Evolutionary conservation across 64 coral and sea anemone genomes (phyloP).

Genomic region (Anthopleura sola): DNA sequence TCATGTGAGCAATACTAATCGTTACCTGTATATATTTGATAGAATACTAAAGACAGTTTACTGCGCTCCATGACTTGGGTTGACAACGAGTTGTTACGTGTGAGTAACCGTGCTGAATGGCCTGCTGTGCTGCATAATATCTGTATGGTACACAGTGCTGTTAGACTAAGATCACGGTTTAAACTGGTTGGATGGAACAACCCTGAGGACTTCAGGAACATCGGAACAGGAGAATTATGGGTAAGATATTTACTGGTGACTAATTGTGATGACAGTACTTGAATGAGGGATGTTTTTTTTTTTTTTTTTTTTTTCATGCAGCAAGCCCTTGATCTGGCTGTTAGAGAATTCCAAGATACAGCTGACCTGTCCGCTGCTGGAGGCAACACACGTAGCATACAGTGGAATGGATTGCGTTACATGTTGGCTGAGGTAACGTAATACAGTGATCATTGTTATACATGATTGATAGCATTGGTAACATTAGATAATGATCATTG

Average conservation of each 20-base stretch:
- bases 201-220: conserved; percentile 44
- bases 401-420: conserved; percentile 94
- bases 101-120: conserved; percentile 85
- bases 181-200: conserved; percentile 79
- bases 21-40: background rate
- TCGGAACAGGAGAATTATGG: conserved; percentile 80
- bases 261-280: too few relatives aligned
- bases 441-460: background rate
- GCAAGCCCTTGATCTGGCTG: conserved; percentile 86
- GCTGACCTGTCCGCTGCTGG: conserved; percentile 39
- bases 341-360: conserved; percentile 71
- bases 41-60: conserved; percentile 85
- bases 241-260: conserved; percentile 20
- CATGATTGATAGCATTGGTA: background rate
- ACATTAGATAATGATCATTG: background rate
- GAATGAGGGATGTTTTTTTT: background rate
- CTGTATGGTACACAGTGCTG: conserved; percentile 85
- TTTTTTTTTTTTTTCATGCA: background rate
- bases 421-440: conserved; percentile 88
- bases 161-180: conserved; percentile 69
- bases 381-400: conserved; percentile 56
- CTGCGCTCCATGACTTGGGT: conserved; percentile 85
- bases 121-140: conserved; percentile 89
- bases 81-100: conserved; percentile 70
- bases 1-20: background rate